These are phyloP conservation scores for Triplophysa bombifrons DNA, from an alignment of 2,797 vertebrate genomes.

Conservation along the genomic window DNA sequence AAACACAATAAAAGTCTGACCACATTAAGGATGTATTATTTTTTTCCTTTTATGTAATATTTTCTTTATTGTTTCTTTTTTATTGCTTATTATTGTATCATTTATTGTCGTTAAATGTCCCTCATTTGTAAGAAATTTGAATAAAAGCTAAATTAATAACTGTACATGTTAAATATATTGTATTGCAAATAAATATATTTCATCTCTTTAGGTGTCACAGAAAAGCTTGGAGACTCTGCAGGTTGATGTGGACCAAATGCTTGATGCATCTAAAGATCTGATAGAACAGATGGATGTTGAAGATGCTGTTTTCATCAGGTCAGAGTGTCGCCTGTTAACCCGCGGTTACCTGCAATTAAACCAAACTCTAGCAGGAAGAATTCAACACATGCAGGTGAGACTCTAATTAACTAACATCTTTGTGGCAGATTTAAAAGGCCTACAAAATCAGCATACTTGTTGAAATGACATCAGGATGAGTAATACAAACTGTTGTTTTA, in stretches of 20 bases:
- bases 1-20: not conserved
- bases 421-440: not conserved
- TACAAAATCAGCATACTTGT: not conserved
- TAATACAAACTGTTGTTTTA: not conserved
- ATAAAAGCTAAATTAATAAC: too few relatives aligned
- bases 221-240: slow-evolving; percentile 52
- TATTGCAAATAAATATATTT: not conserved
- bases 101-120: too few relatives aligned
- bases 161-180: too few relatives aligned
- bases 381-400: slow-evolving; percentile 69
- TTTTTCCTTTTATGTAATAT: not conserved
- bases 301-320: slow-evolving; percentile 66
- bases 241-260: slow-evolving; percentile 64
- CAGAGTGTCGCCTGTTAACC: slow-evolving; percentile 68
- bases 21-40: not conserved
- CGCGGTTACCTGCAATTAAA: slow-evolving; percentile 64
- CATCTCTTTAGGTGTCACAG: slow-evolving; percentile 63
- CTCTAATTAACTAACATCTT: not conserved
- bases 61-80: too few relatives aligned
- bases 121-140: too few relatives aligned
- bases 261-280: slow-evolving; percentile 67
- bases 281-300: slow-evolving; percentile 60
- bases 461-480: not conserved
- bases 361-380: slow-evolving; percentile 52
- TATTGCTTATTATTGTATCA: too few relatives aligned